phyloP scores from a whole-genome alignment of 2,888 invertebrate species.

The Cheilosia variabilis region DNA sequence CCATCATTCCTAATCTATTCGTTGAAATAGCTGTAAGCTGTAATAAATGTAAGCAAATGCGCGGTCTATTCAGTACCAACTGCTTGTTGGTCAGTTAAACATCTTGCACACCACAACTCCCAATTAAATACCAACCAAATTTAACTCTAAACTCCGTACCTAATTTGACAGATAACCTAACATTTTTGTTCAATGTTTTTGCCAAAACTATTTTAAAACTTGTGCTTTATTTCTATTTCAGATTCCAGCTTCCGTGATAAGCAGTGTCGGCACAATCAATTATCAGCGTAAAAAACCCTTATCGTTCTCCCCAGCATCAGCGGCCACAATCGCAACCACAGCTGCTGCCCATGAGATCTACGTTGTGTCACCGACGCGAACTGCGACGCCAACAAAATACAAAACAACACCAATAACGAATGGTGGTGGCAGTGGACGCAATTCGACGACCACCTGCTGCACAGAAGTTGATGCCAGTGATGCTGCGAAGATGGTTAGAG shows the following conservation, averaged over 20 bases:
- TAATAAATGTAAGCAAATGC: no score
- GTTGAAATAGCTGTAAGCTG: no score
- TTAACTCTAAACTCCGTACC: no score
- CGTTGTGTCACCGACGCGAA: conserved; percentile 82
- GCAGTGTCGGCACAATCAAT: conserved; percentile 86
- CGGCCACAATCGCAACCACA: conserved; percentile 64
- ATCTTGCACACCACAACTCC: no score
- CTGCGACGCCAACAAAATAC: conserved; percentile 57
- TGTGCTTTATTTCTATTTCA: conserved; percentile 78
- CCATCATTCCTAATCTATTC: no score
- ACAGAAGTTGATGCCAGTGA: conserved; percentile 78
- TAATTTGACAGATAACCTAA: no score
- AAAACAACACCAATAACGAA: conserved; percentile 66
- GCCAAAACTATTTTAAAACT: no score
- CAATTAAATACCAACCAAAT: no score
- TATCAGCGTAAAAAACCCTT: conserved; percentile 74
- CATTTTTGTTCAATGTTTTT: no score
- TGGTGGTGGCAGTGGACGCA: conserved; percentile 59
- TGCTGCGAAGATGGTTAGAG: conserved; percentile 79
- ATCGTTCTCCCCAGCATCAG: conserved; percentile 72
- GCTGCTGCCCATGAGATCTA: conserved; percentile 81
- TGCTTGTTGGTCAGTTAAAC: no score
- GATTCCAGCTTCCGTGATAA: conserved; percentile 86
- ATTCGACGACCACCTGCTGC: conserved; percentile 57
- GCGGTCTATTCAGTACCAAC: no score